These are phyloP conservation scores for Platysternon megacephalum DNA, from an alignment of 2,113 vertebrate genomes.

Conservation along the genomic window DNA sequence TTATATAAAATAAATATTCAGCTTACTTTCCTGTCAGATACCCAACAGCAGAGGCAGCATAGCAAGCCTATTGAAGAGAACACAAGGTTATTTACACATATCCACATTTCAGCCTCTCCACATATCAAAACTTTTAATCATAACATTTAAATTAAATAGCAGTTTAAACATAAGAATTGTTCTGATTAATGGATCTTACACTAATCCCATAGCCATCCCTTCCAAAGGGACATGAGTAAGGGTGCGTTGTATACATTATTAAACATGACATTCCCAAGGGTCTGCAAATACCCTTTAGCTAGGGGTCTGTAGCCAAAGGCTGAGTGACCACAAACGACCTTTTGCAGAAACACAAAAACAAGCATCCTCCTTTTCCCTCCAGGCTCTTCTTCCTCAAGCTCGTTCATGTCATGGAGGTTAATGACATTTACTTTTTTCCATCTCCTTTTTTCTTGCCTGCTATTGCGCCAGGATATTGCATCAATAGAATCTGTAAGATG, in stretches of 20 bases:
- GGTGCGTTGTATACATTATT: neutral
- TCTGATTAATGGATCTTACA: neutral
- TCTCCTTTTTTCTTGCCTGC: neutral
- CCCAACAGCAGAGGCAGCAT: slow-evolving; percentile 93
- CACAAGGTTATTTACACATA: neutral
- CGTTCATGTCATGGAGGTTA: neutral
- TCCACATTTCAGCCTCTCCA: neutral
- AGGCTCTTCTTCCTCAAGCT: neutral
- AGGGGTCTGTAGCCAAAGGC: neutral
- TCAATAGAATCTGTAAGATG: neutral
- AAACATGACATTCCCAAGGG: neutral
- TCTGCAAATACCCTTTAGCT: neutral
- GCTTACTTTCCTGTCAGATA: slow-evolving; percentile 93
- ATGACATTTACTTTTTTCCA: neutral
- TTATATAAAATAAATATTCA: slow-evolving; percentile 8
- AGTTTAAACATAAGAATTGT: neutral
- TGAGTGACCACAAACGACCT: neutral
- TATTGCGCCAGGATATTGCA: neutral
- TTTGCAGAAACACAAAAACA: neutral
- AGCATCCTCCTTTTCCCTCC: neutral
- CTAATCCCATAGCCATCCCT: accelerated
- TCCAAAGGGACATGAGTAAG: neutral
- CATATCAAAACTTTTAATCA: neutral
- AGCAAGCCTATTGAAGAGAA: slow-evolving; percentile 87
- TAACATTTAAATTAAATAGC: neutral